A percentile compares a stretch with the other conserved stretches of the same genome.
Evolutionary conservation across 2,113 vertebrate species (phyloP).

Genomic region (Brevimyrus niger): DNA sequence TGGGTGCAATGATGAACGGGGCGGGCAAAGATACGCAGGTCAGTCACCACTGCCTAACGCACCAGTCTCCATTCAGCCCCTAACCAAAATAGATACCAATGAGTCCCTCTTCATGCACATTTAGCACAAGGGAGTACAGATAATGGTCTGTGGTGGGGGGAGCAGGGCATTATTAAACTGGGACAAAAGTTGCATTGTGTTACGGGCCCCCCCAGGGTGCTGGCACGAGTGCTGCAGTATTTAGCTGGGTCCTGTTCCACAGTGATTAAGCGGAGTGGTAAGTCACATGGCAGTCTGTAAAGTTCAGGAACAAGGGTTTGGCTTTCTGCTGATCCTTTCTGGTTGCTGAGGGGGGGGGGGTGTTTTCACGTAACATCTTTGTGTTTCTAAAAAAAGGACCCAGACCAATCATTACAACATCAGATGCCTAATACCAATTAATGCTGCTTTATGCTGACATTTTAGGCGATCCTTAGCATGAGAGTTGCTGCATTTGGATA

Average conservation of each 20-base stretch:
- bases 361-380: background rate
- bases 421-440: background rate
- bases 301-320: background rate
- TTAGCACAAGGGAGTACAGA: background rate
- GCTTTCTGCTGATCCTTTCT: background rate
- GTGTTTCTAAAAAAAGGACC: background rate
- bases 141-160: background rate
- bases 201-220: background rate
- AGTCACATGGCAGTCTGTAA: slow-evolving; percentile 10
- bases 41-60: background rate
- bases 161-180: background rate
- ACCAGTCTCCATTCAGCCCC: background rate
- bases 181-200: slow-evolving; percentile 10
- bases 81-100: background rate
- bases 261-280: slow-evolving; percentile 10
- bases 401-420: background rate
- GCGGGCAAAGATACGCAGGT: background rate
- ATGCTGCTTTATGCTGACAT: background rate
- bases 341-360: background rate
- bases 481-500: background rate
- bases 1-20: background rate
- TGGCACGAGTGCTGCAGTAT: background rate
- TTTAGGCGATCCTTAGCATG: background rate
- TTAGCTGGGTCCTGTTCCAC: background rate
- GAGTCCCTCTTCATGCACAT: background rate